Evolutionary conservation across 2,888 invertebrate species (phyloP), one percentile per base, ranked within the genome.

Genomic region (Xestia xanthographa): DNA sequence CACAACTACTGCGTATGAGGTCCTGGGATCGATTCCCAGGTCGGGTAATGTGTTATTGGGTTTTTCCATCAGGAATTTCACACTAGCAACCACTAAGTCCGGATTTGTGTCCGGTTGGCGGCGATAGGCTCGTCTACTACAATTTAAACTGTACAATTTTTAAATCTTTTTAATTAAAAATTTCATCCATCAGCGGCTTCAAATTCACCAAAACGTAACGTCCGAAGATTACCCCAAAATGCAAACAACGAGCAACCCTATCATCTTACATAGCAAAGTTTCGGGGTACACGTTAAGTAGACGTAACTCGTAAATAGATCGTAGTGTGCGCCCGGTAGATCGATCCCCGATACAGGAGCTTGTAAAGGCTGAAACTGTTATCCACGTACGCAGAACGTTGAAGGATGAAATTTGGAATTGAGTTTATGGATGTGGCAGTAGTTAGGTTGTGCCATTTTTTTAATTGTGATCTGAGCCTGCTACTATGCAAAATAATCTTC

Each of bases 321-420:
- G 75, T 70, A 73, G 77, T 79, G 79, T 83, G 77, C 66, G 63
- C 80, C 79, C 79, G 74, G 72, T 63, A 84, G 79, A 86, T 84
- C 83, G 83, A 85, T 86, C 79, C 77, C 20, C 77, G 77, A 81
- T 82, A 88, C 77, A 82, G 80, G 58, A 78, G 85, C 88, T 81
- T 85, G 81, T 88, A 84, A 83, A 88, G 80, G 83, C 79, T 79
- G 75, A 86, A 86, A 84, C 86, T 85, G 80, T 80, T 83, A 83
- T 87, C 80, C 82, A 85, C 77, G 76, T 78, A 80, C 63, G 76
- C 67, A 11, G 11, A 26, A 70, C 72, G 22, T 34, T 62, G 53
- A 79, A 5, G 2, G 0, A 43, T 8, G 22, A 69, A 63, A 9
- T 66, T 66, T 5, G 1, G 1, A 66, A 60, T 29, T 50, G 22